Percentiles rank a stretch among this genome's conserved stretches.
Evolutionary conservation across 1,140 invertebrate genomes (phyloP).

Genomic region (Halictus rubicundus): DNA sequence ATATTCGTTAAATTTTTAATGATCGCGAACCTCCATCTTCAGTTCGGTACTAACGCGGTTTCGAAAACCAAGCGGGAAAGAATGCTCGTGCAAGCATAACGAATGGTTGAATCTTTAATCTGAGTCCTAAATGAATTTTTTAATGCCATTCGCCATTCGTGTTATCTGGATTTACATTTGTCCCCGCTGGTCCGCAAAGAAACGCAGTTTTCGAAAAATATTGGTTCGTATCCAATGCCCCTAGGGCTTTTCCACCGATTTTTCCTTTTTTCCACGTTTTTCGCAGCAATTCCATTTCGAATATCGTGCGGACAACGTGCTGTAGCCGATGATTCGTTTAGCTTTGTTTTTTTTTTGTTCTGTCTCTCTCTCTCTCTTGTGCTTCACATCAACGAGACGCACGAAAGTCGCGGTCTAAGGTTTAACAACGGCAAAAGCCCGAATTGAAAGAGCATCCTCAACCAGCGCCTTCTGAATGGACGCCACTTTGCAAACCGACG

Average conservation of each 20-base stretch:
- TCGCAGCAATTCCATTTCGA: slow-evolving; percentile 24
- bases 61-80: no score
- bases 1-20: no score
- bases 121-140: no score
- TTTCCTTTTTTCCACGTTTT: slow-evolving; percentile 15
- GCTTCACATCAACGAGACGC: not conserved
- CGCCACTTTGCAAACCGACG: slow-evolving; percentile 17
- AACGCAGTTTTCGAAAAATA: not conserved
- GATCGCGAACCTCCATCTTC: no score
- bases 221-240: slow-evolving; percentile 8
- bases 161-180: not conserved
- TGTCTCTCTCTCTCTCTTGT: not conserved
- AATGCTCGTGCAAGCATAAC: no score
- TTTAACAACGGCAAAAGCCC: slow-evolving; percentile 30
- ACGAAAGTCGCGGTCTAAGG: slow-evolving; percentile 38
- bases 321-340: not conserved
- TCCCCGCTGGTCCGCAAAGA: no score
- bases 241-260: not conserved
- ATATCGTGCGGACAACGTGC: slow-evolving; percentile 11
- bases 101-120: no score
- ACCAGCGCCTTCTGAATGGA: slow-evolving; percentile 21
- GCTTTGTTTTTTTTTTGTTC: no score
- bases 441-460: slow-evolving; percentile 33
- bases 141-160: no score
- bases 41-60: no score